Conservation (phyloP, 2,113 vertebrate species). For the Suricata suricatta region DNA sequence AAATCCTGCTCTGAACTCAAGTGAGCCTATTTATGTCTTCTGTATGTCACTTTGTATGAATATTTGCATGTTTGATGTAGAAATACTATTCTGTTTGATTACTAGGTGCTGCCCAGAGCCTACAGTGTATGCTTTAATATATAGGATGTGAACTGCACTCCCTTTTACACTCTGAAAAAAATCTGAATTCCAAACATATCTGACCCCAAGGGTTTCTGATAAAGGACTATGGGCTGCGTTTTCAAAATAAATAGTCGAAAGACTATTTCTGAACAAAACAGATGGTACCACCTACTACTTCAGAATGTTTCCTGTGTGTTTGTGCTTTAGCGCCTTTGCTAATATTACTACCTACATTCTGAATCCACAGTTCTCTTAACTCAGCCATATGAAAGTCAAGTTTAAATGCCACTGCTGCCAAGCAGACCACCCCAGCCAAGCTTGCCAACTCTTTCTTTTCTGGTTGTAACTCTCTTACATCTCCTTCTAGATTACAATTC, state of each 20-base stretch:
- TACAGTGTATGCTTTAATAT: background rate
- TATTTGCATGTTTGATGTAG: conserved; percentile 8
- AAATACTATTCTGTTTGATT: conserved; percentile 35
- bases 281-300: background rate
- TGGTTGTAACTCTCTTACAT: background rate
- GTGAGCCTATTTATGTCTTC: background rate
- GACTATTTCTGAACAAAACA: conserved; percentile 7
- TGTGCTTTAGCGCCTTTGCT: background rate
- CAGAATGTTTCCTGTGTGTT: background rate
- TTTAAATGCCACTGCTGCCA: background rate
- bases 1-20: background rate
- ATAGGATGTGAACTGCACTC: background rate
- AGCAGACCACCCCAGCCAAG: background rate
- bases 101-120: background rate
- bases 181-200: conserved; percentile 1
- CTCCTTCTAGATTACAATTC: background rate
- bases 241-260: background rate
- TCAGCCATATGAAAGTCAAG: background rate
- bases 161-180: background rate
- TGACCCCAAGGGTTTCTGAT: background rate
- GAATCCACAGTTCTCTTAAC: background rate
- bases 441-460: background rate
- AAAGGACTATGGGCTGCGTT: background rate
- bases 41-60: background rate
- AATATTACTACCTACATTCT: background rate